These are phyloP conservation scores for Anthrax anthrax DNA, from an alignment of 2,888 invertebrate genomes.

Conservation along the genomic window DNA sequence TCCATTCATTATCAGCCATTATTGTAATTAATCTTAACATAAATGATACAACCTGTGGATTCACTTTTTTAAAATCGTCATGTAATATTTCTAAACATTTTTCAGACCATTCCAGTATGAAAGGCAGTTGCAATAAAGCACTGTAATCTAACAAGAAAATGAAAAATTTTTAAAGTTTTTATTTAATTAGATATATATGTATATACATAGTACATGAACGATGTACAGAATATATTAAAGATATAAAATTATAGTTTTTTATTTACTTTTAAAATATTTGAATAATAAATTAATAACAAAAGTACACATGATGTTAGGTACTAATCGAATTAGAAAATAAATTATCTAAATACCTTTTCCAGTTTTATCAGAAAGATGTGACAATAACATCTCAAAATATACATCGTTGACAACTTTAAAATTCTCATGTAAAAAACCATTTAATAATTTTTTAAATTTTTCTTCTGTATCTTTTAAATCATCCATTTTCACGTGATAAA, in stretches of 20 bases:
- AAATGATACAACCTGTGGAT: constrained; percentile 42
- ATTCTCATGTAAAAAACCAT: constrained; percentile 22
- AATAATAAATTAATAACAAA: background rate
- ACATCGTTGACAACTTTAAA: constrained; percentile 37
- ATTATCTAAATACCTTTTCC: background rate
- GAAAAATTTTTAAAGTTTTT: background rate
- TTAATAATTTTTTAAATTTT: constrained; percentile 18
- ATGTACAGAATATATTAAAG: background rate
- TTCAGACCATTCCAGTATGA: constrained; percentile 35
- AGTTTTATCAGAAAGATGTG: constrained; percentile 41
- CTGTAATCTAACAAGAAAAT: constrained; percentile 24
- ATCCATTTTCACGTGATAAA: constrained; percentile 3
- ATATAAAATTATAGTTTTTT: background rate
- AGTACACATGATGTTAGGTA: too few species aligned
- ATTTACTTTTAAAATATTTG: background rate
- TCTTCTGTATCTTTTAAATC: constrained; percentile 4
- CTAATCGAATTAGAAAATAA: too few species aligned
- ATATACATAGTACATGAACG: too few species aligned
- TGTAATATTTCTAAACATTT: constrained; percentile 31
- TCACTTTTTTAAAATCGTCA: constrained; percentile 25
- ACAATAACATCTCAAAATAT: constrained; percentile 48
- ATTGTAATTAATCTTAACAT: constrained; percentile 47
- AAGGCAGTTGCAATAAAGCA: constrained; percentile 26
- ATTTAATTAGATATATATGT: background rate
- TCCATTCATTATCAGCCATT: constrained; percentile 42